Percentiles rank a stretch among this genome's conserved stretches.
phyloP scores from a whole-genome alignment of 1,140 invertebrate species.

The Augochlora pura region DNA sequence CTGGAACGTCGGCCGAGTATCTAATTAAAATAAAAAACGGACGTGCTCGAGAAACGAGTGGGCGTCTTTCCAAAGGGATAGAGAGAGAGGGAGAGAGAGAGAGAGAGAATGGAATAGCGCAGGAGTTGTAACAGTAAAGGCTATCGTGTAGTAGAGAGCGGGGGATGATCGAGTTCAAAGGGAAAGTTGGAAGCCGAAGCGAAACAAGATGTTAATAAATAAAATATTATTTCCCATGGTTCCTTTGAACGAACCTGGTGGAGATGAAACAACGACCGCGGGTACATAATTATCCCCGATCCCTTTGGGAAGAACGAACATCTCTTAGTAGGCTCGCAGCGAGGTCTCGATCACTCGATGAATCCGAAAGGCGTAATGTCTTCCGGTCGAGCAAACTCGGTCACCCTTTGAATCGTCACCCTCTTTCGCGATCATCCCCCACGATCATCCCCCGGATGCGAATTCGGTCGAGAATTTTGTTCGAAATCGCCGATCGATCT shows the following conservation, averaged over 20 bases:
- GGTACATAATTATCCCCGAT: conserved; percentile 1
- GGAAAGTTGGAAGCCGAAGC: not conserved
- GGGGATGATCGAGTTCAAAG: not conserved
- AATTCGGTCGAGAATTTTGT: not conserved
- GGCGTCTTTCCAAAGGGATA: not conserved
- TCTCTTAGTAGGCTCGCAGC: not conserved
- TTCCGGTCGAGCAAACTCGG: not conserved
- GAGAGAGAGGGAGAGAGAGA: too few species aligned
- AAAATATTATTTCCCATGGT: conserved; percentile 19
- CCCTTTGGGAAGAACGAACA: not conserved
- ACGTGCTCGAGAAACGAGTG: not conserved
- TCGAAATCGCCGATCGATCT: not conserved
- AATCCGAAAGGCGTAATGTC: not conserved
- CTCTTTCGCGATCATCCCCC: too few species aligned
- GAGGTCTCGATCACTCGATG: not conserved
- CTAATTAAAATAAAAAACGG: conserved; percentile 34
- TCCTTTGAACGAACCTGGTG: not conserved
- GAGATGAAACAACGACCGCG: not conserved
- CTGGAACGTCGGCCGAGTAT: not conserved
- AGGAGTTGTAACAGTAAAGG: not conserved
- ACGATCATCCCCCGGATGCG: not conserved
- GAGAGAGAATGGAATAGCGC: too few species aligned
- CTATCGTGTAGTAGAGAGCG: not conserved
- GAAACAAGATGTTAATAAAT: conserved; percentile 24
- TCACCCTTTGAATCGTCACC: not conserved